These are phyloP conservation scores for Tamandua tetradactyla DNA, from an alignment of 2,797 vertebrate species.

Conservation along the genomic window DNA sequence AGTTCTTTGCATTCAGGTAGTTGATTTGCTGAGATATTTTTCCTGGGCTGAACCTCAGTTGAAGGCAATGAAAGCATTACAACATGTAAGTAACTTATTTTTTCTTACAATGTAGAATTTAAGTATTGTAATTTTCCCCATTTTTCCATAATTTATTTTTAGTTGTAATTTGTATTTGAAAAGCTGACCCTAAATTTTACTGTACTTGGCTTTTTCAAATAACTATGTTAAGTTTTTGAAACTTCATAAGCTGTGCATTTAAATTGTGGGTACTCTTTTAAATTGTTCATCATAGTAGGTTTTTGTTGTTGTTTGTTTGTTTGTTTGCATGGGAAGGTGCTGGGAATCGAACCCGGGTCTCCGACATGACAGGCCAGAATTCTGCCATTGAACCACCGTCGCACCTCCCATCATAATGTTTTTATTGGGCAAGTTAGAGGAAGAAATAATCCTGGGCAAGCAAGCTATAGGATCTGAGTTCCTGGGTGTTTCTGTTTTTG, in stretches of 20 bases:
- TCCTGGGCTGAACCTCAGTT: conserved; percentile 98
- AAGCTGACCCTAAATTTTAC: not conserved
- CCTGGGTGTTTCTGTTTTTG: not conserved
- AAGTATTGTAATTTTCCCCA: not conserved
- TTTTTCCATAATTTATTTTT: not conserved
- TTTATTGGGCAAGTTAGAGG: not conserved
- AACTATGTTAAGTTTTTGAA: not conserved
- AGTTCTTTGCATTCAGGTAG: conserved; percentile 89
- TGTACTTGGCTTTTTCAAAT: conserved; percentile 15
- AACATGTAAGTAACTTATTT: conserved; percentile 91
- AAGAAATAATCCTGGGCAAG: not conserved
- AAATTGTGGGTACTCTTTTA: not conserved
- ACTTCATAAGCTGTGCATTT: not conserved
- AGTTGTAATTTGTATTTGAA: conserved; percentile 16
- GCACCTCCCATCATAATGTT: not conserved
- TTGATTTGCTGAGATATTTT: conserved; percentile 97
- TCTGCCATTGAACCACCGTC: too few species aligned
- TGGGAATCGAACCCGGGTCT: too few species aligned
- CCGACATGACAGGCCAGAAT: too few species aligned
- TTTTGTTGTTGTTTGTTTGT: too few species aligned
- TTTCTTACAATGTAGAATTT: not conserved
- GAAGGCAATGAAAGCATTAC: conserved; percentile 97
- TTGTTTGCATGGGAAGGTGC: too few species aligned
- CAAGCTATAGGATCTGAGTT: not conserved
- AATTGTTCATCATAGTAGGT: not conserved